phyloP scores from a whole-genome alignment of 1,140 invertebrate genomes.

The Zaprionus nigranus region DNA sequence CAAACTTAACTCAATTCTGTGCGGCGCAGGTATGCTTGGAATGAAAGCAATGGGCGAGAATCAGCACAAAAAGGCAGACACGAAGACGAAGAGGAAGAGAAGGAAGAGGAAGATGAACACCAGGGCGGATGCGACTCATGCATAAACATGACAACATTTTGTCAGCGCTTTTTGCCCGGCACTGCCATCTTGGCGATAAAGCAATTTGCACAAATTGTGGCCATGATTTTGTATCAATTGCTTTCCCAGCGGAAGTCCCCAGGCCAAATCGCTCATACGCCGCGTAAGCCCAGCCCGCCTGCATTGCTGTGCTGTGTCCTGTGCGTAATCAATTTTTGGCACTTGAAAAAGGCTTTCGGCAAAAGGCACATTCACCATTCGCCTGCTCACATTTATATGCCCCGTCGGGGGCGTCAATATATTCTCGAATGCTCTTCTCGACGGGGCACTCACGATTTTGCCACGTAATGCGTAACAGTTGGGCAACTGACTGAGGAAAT shows the following conservation, averaged over 20 bases:
- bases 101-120: neutral
- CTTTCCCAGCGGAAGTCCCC: constrained; percentile 34
- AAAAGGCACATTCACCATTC: constrained; percentile 2
- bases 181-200: constrained; percentile 38
- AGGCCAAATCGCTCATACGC: constrained; percentile 51
- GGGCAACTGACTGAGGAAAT: neutral
- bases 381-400: constrained; percentile 22
- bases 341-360: constrained; percentile 28
- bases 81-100: neutral
- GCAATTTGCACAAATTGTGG: constrained; percentile 67
- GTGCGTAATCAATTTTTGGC: constrained; percentile 38
- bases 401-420: constrained; percentile 3
- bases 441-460: neutral
- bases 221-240: constrained; percentile 78
- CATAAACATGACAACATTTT: constrained; percentile 75
- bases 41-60: neutral
- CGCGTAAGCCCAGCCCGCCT: constrained; percentile 14
- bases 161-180: constrained; percentile 44
- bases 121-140: constrained; percentile 45
- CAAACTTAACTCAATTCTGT: neutral
- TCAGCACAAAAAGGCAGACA: neutral
- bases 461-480: neutral
- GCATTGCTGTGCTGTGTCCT: neutral
- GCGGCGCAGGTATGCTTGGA: neutral
- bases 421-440: neutral